Base-by-base conservation (phyloP, 2,888 invertebrate species). In the Archips xylosteana region DNA sequence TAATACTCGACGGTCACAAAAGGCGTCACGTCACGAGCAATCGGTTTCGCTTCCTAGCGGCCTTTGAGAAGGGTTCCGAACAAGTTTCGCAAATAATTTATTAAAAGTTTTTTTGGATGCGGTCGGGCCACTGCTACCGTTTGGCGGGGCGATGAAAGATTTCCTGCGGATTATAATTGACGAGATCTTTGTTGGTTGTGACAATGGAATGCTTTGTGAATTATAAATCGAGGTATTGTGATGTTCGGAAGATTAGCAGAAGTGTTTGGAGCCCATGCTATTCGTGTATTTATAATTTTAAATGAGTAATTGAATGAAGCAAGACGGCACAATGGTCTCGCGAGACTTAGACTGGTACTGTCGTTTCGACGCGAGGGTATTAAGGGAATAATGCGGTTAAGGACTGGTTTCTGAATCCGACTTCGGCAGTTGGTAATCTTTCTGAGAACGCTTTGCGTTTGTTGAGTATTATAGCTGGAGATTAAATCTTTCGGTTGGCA, bases 41-140 rank as follows among this genome's bases (percentile, higher is more conserved):
- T 94, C 92, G 92, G 92, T 89, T 91, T 92, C 92, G 90, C 87
- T 92, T 92, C 89, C 89, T 86, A 87, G 85, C 89, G 88, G 90
- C 90, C 88, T 90, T 92, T 90, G 90, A 92, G 87, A 86, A 91
- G 93, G 92, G 92, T 91, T 86, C 87, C 79, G 85, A 91, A 87
- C 92, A 89, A 92, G 92, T 93, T 92, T 92, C 83, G 92, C 94
- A 93, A 92, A 92, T 94, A 90, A 93, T 93, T 92, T 92, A 92
- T 90, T 92, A 91, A 87, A 87, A 83, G 81, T 86, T 89, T 89
- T 87, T 89, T 87, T 87, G 78, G 79, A 82, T 83, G 88, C 89
- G 87, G 88, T 88, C 84, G 87, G 86, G 78, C 82, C 85, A 85
- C 86, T 81, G 83, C 93, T 94, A 93, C 94, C 89, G 93, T 92